phyloP scores from a whole-genome alignment of 2,113 vertebrate species.

The Speoplatyrhinus poulsoni region DNA sequence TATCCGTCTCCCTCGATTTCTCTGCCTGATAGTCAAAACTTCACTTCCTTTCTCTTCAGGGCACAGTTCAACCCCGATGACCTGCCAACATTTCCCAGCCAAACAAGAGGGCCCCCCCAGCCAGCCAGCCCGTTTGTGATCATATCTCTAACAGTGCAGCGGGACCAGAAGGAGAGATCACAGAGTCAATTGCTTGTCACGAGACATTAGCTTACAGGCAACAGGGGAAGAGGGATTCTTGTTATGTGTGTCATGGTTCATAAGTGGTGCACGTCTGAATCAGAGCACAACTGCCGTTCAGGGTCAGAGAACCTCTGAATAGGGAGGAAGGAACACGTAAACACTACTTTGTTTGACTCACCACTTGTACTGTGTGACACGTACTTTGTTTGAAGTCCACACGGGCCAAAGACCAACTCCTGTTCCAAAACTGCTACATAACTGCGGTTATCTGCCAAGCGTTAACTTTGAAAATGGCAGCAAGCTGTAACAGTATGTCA shows the following conservation, averaged over 20 bases:
- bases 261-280: conserved; percentile 39
- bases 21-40: conserved; percentile 65
- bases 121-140: conserved; percentile 46
- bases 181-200: conserved; percentile 62
- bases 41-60: conserved; percentile 70
- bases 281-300: conserved; percentile 31
- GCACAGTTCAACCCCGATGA: conserved; percentile 68
- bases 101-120: conserved; percentile 55
- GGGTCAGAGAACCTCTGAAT: conserved; percentile 37
- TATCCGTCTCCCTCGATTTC: conserved; percentile 74
- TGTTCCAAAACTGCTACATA: too few species aligned
- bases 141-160: conserved; percentile 63
- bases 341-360: conserved; percentile 9
- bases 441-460: too few species aligned
- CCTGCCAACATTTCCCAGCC: conserved; percentile 62
- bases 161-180: conserved; percentile 57
- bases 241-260: conserved; percentile 61
- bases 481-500: too few species aligned
- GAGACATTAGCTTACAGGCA: conserved; percentile 50
- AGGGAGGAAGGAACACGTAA: conserved; percentile 20
- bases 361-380: background rate
- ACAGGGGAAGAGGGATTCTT: conserved; percentile 44
- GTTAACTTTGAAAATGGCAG: too few species aligned
- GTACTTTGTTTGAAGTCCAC: too few species aligned
- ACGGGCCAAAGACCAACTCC: too few species aligned